phyloP scores from a whole-genome alignment of 2,797 vertebrate species.

The Cottoperca gobio region DNA sequence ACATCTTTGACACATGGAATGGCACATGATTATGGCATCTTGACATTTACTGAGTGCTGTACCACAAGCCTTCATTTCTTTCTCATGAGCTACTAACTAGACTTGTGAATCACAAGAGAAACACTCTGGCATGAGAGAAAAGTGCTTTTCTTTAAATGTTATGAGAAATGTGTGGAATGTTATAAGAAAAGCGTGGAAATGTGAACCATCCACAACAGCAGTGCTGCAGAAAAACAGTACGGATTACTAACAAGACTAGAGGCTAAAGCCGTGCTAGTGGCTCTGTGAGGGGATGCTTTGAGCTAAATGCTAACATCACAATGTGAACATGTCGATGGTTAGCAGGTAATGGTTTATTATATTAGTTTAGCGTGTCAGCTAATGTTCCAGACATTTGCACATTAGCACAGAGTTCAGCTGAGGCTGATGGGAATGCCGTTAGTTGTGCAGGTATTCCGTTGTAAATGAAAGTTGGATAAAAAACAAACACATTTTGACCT shows the following conservation, averaged over 20 bases:
- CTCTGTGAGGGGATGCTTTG: background rate
- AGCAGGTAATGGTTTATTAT: background rate
- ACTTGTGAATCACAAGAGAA: conserved; percentile 21
- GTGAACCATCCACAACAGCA: conserved; percentile 9
- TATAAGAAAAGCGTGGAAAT: conserved; percentile 3
- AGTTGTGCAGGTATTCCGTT: background rate
- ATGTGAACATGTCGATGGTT: background rate
- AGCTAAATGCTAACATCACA: background rate
- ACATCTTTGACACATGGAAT: conserved; percentile 36
- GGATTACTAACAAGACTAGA: background rate
- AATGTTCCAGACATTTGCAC: background rate
- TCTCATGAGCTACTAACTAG: conserved; percentile 18
- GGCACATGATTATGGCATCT: conserved; percentile 35
- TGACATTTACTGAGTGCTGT: conserved; percentile 28
- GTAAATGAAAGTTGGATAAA: background rate
- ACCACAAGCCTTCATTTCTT: conserved; percentile 22
- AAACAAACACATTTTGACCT: too few species aligned
- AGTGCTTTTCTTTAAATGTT: conserved; percentile 17
- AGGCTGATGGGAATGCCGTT: background rate
- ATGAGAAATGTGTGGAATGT: conserved; percentile 8
- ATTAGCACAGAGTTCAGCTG: background rate
- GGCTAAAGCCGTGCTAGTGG: background rate
- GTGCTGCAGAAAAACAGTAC: background rate
- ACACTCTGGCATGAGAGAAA: conserved; percentile 1
- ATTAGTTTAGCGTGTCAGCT: background rate